A percentile compares a stretch with the other conserved stretches of the same genome.
These are phyloP conservation scores for Apus apus DNA, from an alignment of 2,113 vertebrate genomes.

Conservation along the genomic window DNA sequence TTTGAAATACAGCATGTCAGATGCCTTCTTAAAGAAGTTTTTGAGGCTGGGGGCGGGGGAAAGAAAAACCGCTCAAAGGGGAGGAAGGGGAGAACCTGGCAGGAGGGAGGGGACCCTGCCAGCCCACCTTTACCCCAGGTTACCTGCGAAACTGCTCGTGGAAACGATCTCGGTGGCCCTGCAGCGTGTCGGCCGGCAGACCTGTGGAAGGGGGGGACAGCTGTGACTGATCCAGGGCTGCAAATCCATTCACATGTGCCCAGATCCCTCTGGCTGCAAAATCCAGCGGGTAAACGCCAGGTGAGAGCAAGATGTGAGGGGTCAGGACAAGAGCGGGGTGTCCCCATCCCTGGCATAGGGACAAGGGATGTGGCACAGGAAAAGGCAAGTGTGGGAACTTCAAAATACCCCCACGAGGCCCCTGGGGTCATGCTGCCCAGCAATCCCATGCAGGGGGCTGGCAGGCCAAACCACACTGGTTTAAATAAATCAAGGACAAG, in stretches of 20 bases:
- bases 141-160: slow-evolving; percentile 97
- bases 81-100: too few relatives aligned
- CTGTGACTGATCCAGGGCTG: not conserved
- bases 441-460: not conserved
- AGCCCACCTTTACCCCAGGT: rapidly evolving
- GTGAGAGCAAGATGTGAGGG: rapidly evolving
- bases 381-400: not conserved
- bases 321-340: not conserved
- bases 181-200: slow-evolving; percentile 91
- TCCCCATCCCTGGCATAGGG: not conserved
- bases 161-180: slow-evolving; percentile 96
- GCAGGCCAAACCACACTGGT: not conserved
- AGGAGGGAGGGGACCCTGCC: not conserved
- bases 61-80: not conserved
- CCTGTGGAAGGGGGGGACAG: slow-evolving; percentile 67
- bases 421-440: rapidly evolving
- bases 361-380: rapidly evolving
- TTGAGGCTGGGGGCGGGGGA: slow-evolving; percentile 81
- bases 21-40: slow-evolving; percentile 92
- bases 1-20: slow-evolving; percentile 97
- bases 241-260: rapidly evolving
- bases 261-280: not conserved
- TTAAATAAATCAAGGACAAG: not conserved
- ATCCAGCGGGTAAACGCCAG: not conserved
- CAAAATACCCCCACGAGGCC: rapidly evolving